Evolutionary conservation across 2,888 invertebrate genomes (phyloP).

Genomic region (Teleiodes luculella): DNA sequence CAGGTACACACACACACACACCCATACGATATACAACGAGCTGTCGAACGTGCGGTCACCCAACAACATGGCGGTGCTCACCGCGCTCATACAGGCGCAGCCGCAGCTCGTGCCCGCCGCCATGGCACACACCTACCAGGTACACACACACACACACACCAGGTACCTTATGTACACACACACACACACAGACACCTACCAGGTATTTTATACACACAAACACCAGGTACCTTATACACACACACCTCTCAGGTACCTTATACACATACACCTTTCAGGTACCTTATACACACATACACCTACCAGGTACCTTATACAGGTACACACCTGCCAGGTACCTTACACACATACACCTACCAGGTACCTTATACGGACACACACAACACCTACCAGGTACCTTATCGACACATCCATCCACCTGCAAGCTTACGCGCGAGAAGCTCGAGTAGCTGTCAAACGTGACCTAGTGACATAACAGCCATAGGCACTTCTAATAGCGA

Average conservation of each 20-base stretch:
- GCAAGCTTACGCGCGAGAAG: no score
- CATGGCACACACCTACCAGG: slow-evolving; percentile 89
- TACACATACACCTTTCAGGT: background rate
- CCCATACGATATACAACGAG: slow-evolving; percentile 96
- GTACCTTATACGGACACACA: background rate
- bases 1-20: slow-evolving; percentile 66
- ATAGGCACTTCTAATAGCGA: no score
- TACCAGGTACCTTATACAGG: background rate
- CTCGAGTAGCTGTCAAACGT: no score
- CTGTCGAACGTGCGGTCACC: slow-evolving; percentile 94
- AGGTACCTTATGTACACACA: background rate
- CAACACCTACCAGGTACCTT: background rate
- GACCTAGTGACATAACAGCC: no score
- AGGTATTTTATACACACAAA: background rate
- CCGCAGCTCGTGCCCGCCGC: slow-evolving; percentile 89
- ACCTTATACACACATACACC: background rate
- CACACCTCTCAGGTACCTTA: background rate
- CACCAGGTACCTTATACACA: no score
- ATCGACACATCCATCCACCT: background rate
- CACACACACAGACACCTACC: background rate
- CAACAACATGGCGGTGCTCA: slow-evolving; percentile 95
- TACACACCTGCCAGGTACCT: background rate
- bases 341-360: background rate
- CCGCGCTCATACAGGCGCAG: slow-evolving; percentile 91
- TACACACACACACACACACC: slow-evolving; percentile 27